These are phyloP conservation scores for Hylomyscus alleni DNA, from an alignment of 2,797 vertebrate genomes.

Conservation along the genomic window DNA sequence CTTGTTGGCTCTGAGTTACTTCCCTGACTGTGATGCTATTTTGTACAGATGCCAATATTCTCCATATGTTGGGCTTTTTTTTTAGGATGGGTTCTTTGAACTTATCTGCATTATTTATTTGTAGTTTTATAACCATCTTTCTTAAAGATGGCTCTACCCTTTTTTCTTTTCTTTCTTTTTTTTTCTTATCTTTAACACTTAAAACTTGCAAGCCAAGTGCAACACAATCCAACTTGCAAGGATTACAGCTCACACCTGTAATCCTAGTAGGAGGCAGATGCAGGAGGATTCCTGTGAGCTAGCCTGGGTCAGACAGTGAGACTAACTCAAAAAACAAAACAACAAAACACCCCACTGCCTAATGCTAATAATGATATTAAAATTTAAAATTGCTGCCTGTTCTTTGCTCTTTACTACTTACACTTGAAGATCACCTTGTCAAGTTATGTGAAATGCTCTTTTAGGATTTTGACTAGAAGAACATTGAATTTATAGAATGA, in stretches of 20 bases:
- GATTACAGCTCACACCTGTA: not conserved
- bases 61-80: not conserved
- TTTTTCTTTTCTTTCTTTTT: too few relatives aligned
- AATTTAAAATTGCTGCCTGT: not conserved
- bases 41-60: not conserved
- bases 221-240: too few relatives aligned
- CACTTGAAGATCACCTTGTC: conserved; percentile 66
- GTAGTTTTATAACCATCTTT: conserved; percentile 2
- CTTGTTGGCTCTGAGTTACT: not conserved
- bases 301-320: not conserved
- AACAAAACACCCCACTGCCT: not conserved
- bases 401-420: not conserved
- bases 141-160: not conserved
- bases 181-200: not conserved
- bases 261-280: not conserved
- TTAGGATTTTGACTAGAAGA: conserved; percentile 54
- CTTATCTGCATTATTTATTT: not conserved
- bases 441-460: conserved; percentile 22
- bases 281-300: not conserved
- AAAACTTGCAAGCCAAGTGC: not conserved
- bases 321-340: not conserved
- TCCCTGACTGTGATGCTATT: not conserved
- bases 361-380: not conserved
- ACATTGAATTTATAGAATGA: conserved; percentile 58
- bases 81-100: not conserved